Conservation (phyloP, 2,113 vertebrate species). For the Melospiza georgiana region DNA sequence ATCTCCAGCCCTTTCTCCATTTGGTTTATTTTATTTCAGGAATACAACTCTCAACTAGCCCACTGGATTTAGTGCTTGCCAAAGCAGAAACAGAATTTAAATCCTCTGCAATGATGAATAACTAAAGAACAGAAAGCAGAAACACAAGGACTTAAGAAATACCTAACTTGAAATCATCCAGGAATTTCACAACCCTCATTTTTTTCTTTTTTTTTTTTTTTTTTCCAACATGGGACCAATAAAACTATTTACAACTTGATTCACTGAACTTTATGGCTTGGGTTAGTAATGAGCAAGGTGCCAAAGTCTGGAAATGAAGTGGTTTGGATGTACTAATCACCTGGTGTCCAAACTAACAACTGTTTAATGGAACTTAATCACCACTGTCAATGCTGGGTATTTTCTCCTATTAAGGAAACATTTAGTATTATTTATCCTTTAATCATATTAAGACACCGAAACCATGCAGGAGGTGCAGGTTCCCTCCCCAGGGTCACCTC, state of each 20-base stretch:
- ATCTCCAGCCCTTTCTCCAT: neutral
- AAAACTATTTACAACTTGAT: conserved; percentile 57
- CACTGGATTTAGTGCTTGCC: neutral
- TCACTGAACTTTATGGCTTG: conserved; percentile 52
- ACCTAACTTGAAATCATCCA: neutral
- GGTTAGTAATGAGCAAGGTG: conserved; percentile 31
- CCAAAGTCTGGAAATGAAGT: conserved; percentile 57
- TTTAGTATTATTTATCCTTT: conserved; percentile 37
- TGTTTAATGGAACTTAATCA: conserved; percentile 59
- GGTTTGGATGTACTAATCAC: conserved; percentile 49
- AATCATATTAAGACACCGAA: neutral
- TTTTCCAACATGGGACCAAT: neutral
- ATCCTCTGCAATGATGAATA: neutral
- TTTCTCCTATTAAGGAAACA: conserved; percentile 49
- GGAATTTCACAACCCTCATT: neutral
- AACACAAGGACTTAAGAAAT: neutral
- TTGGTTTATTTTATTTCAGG: neutral
- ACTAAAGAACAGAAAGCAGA: neutral
- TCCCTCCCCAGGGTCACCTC: neutral
- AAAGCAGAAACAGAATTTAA: neutral
- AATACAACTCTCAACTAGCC: neutral
- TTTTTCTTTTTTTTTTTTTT: neutral
- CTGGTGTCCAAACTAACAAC: conserved; percentile 52
- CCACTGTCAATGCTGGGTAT: neutral
- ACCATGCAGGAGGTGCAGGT: neutral